Evolutionary conservation across 2,113 vertebrate species (phyloP).

Genomic region (Paralichthys olivaceus): DNA sequence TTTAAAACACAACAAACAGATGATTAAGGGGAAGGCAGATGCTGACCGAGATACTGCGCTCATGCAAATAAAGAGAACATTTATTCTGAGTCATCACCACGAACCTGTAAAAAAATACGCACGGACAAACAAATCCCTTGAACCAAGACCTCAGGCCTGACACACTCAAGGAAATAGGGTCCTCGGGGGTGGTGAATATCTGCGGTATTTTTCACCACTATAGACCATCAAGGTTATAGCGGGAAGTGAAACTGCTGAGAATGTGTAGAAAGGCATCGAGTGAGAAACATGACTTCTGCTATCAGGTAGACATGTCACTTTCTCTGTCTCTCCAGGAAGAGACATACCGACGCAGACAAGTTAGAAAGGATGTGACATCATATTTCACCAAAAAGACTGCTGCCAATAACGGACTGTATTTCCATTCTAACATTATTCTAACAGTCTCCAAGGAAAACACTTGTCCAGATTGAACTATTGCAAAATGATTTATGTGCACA

Average conservation of each 20-base stretch:
- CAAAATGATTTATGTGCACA: background rate
- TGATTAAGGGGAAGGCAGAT: conserved; percentile 25
- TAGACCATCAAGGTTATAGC: conserved; percentile 26
- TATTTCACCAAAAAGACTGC: conserved; percentile 5
- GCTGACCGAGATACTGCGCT: conserved; percentile 25
- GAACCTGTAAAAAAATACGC: conserved; percentile 20
- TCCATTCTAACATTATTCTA: background rate
- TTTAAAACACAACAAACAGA: conserved; percentile 61
- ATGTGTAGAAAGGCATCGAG: conserved; percentile 54
- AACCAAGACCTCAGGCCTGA: conserved; percentile 19
- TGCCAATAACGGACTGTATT: conserved; percentile 16
- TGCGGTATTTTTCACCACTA: conserved; percentile 31
- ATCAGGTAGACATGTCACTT: conserved; percentile 36
- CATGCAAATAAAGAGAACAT: conserved; percentile 30
- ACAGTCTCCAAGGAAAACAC: conserved; percentile 12
- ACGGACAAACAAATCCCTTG: conserved; percentile 16
- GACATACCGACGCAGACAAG: conserved; percentile 15
- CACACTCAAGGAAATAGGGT: conserved; percentile 7
- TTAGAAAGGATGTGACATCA: conserved; percentile 45
- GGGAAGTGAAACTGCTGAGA: conserved; percentile 57
- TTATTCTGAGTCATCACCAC: conserved; percentile 21
- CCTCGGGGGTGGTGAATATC: conserved; percentile 23
- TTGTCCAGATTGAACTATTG: background rate
- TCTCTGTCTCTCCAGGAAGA: conserved; percentile 52
- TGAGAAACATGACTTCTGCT: conserved; percentile 56